Conservation (phyloP, 2,888 invertebrate genomes). For the Tuberolachnus salignus region DNA sequence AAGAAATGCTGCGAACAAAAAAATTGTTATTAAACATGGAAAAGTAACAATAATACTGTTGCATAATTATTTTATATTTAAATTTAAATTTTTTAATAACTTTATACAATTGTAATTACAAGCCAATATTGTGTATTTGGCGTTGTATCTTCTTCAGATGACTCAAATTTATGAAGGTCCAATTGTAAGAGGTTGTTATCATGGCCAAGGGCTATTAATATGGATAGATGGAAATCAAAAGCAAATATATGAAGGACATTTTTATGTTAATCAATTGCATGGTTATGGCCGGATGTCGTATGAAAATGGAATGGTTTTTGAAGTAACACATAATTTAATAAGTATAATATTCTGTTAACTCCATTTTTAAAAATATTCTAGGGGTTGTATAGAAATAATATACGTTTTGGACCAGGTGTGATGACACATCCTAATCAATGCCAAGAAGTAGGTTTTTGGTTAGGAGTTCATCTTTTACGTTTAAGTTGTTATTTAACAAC, state of each 20-base stretch:
- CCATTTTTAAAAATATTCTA: slow-evolving; percentile 59
- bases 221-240: slow-evolving; percentile 32
- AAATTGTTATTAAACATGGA: slow-evolving; percentile 22
- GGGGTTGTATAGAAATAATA: slow-evolving; percentile 66
- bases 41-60: slow-evolving; percentile 22
- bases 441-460: slow-evolving; percentile 69
- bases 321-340: slow-evolving; percentile 26
- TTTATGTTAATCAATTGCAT: slow-evolving; percentile 66
- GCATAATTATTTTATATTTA: background rate
- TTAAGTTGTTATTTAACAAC: slow-evolving; percentile 60
- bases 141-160: slow-evolving; percentile 21
- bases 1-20: background rate
- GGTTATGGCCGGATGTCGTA: slow-evolving; percentile 67
- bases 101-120: background rate
- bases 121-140: background rate
- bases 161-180: slow-evolving; percentile 46
- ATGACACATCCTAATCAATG: slow-evolving; percentile 63
- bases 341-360: no score
- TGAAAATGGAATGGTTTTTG: slow-evolving; percentile 59
- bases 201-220: slow-evolving; percentile 28
- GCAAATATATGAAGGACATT: slow-evolving; percentile 65
- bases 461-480: slow-evolving; percentile 64
- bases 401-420: slow-evolving; percentile 68
- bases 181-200: slow-evolving; percentile 32
- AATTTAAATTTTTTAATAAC: background rate